Evolutionary conservation across 1,140 invertebrate genomes (phyloP).

Genomic region (Anastatus disparis): DNA sequence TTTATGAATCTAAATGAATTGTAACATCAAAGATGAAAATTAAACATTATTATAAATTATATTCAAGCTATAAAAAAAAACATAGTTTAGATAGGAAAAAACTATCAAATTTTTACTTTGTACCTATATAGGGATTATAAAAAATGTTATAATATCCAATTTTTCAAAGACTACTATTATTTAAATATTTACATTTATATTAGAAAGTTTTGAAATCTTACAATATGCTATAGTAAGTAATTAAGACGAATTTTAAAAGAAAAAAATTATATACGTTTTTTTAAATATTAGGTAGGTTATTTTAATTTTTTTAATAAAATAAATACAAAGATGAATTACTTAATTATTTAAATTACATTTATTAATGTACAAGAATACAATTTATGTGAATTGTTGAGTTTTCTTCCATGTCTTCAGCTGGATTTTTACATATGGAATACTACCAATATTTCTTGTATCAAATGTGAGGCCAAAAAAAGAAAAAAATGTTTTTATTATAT

Average conservation of each 20-base stretch:
- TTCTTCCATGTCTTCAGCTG: conserved; percentile 35
- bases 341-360: conserved; percentile 34
- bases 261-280: conserved; percentile 32
- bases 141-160: conserved; percentile 55
- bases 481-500: conserved; percentile 60
- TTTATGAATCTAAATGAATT: conserved; percentile 44
- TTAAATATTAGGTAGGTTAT: conserved; percentile 38
- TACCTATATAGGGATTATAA: conserved; percentile 49
- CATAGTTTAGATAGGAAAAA: conserved; percentile 63
- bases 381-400: conserved; percentile 26
- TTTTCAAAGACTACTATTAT: conserved; percentile 52
- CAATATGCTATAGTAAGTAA: conserved; percentile 26
- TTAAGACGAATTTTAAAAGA: conserved; percentile 2
- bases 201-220: conserved; percentile 43
- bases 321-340: conserved; percentile 36
- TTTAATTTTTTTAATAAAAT: conserved; percentile 37
- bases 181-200: conserved; percentile 48
- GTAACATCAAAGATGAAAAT: conserved; percentile 49
- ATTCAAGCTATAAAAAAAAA: conserved; percentile 49
- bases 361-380: conserved; percentile 10
- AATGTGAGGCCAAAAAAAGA: conserved; percentile 60
- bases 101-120: conserved; percentile 62
- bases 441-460: conserved; percentile 43
- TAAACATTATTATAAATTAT: conserved; percentile 48
- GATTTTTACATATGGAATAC: conserved; percentile 16